phyloP scores from a whole-genome alignment of 2,113 vertebrate species.

The Isurus oxyrinchus region DNA sequence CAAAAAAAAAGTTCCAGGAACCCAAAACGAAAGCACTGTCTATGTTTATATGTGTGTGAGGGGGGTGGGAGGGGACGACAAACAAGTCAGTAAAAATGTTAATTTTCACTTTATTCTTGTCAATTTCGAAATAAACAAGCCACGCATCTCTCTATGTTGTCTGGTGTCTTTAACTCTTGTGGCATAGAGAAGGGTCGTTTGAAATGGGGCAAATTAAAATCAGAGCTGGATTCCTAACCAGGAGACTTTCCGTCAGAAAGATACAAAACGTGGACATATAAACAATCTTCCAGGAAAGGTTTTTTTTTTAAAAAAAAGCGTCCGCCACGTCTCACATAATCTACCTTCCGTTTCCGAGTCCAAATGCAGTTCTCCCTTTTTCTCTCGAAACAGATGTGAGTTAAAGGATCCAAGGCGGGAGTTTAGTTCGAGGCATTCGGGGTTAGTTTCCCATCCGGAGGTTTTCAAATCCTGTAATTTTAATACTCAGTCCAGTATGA shows the following conservation, averaged over 20 bases:
- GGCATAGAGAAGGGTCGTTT: slow-evolving; percentile 23
- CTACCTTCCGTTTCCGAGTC: background rate
- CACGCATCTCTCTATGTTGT: slow-evolving; percentile 34
- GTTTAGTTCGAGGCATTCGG: background rate
- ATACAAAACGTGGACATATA: background rate
- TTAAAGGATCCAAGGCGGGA: background rate
- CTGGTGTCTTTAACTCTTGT: slow-evolving; percentile 26
- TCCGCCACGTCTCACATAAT: background rate
- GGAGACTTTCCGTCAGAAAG: background rate
- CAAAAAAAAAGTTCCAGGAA: slow-evolving; percentile 20
- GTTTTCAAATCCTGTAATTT: slow-evolving; percentile 14
- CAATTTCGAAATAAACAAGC: slow-evolving; percentile 35
- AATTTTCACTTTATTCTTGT: slow-evolving; percentile 33
- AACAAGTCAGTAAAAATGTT: background rate
- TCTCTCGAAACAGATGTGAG: background rate
- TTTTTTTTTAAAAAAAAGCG: background rate
- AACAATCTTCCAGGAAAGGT: background rate
- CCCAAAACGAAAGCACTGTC: slow-evolving; percentile 28
- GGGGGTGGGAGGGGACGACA: background rate
- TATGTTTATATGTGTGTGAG: slow-evolving; percentile 7
- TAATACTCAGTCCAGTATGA: slow-evolving; percentile 6
- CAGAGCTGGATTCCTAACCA: background rate
- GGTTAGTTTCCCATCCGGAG: slow-evolving; percentile 4
- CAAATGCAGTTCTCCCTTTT: background rate
- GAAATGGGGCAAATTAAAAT: background rate